These are phyloP conservation scores for Frieseomelitta varia DNA, from an alignment of 1,140 invertebrate species.

Conservation along the genomic window DNA sequence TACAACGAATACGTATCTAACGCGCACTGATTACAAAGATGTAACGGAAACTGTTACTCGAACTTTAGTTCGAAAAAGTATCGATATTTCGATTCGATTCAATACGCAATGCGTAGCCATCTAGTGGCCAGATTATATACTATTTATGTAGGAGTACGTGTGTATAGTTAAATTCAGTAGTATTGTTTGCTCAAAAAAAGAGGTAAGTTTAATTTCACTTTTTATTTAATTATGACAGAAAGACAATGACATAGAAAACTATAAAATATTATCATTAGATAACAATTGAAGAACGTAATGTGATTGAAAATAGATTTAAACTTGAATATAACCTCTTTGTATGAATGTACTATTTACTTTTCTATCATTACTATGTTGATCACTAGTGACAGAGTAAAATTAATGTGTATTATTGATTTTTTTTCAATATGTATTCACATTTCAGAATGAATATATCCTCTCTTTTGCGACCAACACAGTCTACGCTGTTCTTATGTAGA, in stretches of 20 bases:
- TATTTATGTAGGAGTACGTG: slow-evolving; percentile 1
- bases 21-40: not conserved
- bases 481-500: slow-evolving; percentile 56
- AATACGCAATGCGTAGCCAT: not conserved
- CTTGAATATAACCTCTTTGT: slow-evolving; percentile 20
- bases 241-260: not conserved
- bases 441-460: slow-evolving; percentile 68
- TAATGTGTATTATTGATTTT: not conserved
- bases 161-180: not conserved
- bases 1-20: too few relatives aligned
- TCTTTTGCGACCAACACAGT: slow-evolving; percentile 28
- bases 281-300: not conserved
- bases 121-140: slow-evolving; percentile 12
- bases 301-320: not conserved
- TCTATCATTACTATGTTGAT: not conserved
- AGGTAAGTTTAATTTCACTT: slow-evolving; percentile 6
- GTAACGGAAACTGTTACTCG: not conserved
- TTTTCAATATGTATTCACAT: slow-evolving; percentile 31
- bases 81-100: slow-evolving; percentile 33
- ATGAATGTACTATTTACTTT: not conserved
- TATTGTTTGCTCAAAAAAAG: not conserved
- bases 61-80: not conserved
- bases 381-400: not conserved
- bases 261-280: too few relatives aligned
- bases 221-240: not conserved